Conservation (phyloP, 2,888 invertebrate genomes). For the Tupiocoris notatus region DNA sequence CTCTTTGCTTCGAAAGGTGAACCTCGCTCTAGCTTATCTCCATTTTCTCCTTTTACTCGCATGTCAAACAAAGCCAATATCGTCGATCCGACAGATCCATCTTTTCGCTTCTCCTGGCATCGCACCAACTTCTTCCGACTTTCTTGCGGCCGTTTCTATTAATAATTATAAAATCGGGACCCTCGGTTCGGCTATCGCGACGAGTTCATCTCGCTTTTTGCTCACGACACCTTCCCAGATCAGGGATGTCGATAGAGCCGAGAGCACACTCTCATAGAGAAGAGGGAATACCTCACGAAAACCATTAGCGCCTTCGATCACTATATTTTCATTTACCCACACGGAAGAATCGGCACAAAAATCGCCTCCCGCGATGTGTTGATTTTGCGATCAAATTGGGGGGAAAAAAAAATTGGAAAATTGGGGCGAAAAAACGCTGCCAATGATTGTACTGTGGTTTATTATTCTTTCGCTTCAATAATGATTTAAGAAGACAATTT, state of each 20-base stretch:
- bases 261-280: neutral
- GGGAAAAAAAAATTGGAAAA: too few relatives aligned
- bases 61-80: constrained; percentile 28
- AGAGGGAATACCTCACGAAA: constrained; percentile 32
- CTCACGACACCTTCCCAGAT: constrained; percentile 34
- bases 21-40: neutral
- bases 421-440: neutral
- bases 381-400: constrained; percentile 8
- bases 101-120: too few relatives aligned
- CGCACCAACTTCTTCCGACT: constrained; percentile 1
- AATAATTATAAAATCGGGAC: constrained; percentile 38
- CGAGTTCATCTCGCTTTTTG: constrained; percentile 21
- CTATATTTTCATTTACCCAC: constrained; percentile 35
- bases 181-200: neutral
- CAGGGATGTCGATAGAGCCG: constrained; percentile 11
- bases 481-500: too few relatives aligned
- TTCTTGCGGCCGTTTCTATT: constrained; percentile 30
- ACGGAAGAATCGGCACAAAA: neutral
- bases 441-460: too few relatives aligned
- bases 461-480: too few relatives aligned
- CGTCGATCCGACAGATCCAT: constrained; percentile 28
- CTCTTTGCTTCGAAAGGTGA: neutral
- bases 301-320: constrained; percentile 34
- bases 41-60: neutral
- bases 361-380: constrained; percentile 7